phyloP scores from a whole-genome alignment of 2,797 vertebrate genomes.

The Spinus olivaceus region DNA sequence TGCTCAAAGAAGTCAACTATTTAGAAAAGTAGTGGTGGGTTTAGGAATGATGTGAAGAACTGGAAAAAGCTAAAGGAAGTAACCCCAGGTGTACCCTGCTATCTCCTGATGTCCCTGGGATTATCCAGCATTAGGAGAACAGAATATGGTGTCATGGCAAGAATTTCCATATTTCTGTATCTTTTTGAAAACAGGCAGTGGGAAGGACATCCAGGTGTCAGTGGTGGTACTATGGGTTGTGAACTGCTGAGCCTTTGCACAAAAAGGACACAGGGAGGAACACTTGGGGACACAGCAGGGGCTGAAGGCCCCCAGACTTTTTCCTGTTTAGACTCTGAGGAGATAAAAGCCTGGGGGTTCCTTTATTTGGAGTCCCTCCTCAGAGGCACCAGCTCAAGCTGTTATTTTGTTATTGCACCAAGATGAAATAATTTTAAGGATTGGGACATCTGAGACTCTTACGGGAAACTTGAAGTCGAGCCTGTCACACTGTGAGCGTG shows the following conservation, averaged over 20 bases:
- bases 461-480: rapidly evolving
- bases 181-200: not conserved
- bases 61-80: not conserved
- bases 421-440: not conserved
- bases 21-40: not conserved
- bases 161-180: rapidly evolving
- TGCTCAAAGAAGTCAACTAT: not conserved
- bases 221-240: rapidly evolving
- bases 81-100: not conserved
- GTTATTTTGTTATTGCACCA: not conserved
- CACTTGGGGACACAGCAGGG: not conserved
- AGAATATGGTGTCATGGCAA: not conserved
- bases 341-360: not conserved
- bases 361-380: rapidly evolving
- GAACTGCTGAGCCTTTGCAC: not conserved
- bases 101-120: not conserved
- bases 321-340: not conserved
- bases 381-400: rapidly evolving
- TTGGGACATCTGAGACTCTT: no score
- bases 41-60: not conserved
- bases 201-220: not conserved
- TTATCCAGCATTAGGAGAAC: not conserved
- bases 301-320: not conserved
- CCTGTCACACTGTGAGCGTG: not conserved
- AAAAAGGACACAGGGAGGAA: not conserved